Evolutionary conservation across 2,797 vertebrate genomes (phyloP).

Genomic region (Gephyroberyx darwinii): DNA sequence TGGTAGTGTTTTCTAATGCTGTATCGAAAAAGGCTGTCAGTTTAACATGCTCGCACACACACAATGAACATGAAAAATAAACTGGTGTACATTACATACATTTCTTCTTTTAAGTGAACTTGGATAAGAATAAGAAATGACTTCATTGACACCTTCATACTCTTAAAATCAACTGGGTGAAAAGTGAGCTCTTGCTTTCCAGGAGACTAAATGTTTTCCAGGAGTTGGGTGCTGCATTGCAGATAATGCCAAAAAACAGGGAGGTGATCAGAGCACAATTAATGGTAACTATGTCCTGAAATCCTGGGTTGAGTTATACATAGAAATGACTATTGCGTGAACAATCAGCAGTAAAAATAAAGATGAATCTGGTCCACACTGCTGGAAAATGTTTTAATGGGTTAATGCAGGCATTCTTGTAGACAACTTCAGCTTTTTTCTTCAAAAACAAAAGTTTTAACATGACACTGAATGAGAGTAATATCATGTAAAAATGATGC

Average conservation of each 20-base stretch:
- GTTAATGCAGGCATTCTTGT: constrained; percentile 83
- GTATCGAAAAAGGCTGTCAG: neutral
- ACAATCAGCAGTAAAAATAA: neutral
- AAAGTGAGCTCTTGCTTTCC: neutral
- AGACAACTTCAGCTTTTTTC: constrained; percentile 76
- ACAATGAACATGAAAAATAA: constrained; percentile 20
- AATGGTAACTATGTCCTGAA: no score
- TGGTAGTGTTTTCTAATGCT: constrained; percentile 37
- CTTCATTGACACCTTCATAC: neutral
- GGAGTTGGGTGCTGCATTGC: neutral
- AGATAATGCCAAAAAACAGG: neutral
- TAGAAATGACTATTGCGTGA: no score
- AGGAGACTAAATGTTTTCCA: neutral
- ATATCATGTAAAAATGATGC: constrained; percentile 77
- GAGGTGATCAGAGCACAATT: no score
- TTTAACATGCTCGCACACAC: constrained; percentile 20
- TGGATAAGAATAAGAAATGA: neutral
- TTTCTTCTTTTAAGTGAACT: constrained; percentile 1
- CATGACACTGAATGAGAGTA: constrained; percentile 76
- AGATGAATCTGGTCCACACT: constrained; percentile 42
- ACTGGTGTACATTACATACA: neutral
- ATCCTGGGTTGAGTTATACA: no score
- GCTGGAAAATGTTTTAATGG: constrained; percentile 85
- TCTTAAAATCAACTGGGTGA: neutral
- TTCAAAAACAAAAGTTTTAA: constrained; percentile 71